Conservation (phyloP, 2,888 invertebrate genomes). For the Macrosiphum euphorbiae region DNA sequence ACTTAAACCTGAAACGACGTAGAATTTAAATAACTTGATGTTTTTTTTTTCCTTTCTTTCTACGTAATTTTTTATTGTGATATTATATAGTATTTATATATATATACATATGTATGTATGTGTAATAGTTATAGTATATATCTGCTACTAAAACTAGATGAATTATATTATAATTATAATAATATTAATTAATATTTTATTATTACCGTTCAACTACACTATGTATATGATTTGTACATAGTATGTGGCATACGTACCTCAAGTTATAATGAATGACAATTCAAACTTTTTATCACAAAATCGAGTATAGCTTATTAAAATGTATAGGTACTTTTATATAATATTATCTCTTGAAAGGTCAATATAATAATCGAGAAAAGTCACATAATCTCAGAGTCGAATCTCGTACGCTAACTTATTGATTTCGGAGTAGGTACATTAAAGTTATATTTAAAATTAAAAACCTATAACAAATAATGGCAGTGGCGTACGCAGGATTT, state of each 20-base stretch:
- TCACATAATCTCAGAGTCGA: neutral
- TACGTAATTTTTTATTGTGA: slow-evolving; percentile 5
- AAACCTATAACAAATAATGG: neutral
- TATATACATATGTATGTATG: neutral
- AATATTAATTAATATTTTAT: too few species aligned
- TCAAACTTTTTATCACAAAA: neutral
- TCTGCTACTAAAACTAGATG: neutral
- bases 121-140: neutral
- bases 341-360: neutral
- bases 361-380: neutral
- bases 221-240: neutral
- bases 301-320: neutral
- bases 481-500: too few species aligned
- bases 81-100: neutral
- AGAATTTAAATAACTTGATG: slow-evolving; percentile 2
- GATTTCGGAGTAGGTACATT: neutral
- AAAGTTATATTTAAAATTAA: neutral
- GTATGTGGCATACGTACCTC: neutral
- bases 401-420: neutral
- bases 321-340: neutral
- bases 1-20: neutral
- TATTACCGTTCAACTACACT: neutral
- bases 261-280: neutral
- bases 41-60: neutral
- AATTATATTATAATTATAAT: too few species aligned